These are phyloP conservation scores for Epicauta chinensis DNA, from an alignment of 1,140 invertebrate species.

Conservation along the genomic window DNA sequence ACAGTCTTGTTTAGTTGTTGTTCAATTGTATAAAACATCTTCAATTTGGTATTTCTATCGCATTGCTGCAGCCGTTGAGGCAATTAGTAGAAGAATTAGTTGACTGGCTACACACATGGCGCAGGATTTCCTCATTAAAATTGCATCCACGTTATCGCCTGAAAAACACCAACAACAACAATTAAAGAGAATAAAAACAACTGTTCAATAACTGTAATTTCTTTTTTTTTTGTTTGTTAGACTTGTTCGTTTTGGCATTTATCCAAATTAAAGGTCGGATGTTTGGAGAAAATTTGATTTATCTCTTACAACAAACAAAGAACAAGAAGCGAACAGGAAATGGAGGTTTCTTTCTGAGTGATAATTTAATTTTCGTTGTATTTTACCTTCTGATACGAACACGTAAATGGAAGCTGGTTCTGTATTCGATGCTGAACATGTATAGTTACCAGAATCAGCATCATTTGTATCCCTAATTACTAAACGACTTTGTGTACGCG, in stretches of 20 bases:
- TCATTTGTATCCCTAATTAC: conserved; percentile 77
- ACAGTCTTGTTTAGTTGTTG: too few relatives aligned
- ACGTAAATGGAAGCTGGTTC: conserved; percentile 83
- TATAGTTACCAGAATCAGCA: conserved; percentile 85
- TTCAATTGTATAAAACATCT: too few relatives aligned
- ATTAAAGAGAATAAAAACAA: conserved; percentile 1
- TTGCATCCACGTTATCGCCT: conserved; percentile 42
- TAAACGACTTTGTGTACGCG: conserved; percentile 72
- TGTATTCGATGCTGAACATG: conserved; percentile 82
- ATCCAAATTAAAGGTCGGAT: too few relatives aligned
- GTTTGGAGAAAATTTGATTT: too few relatives aligned
- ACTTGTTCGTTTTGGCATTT: too few relatives aligned
- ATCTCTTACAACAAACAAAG: too few relatives aligned
- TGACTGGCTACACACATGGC: conserved; percentile 39
- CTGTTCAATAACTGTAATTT: too few relatives aligned
- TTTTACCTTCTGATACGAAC: conserved; percentile 81
- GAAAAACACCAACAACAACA: conserved; percentile 10
- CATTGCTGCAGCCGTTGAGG: conserved; percentile 27
- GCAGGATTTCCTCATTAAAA: conserved; percentile 40
- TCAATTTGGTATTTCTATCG: conserved; percentile 24
- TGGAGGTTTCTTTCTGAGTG: too few relatives aligned
- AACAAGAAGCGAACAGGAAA: too few relatives aligned
- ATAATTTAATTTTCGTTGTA: too few relatives aligned
- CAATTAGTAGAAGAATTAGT: conserved; percentile 34
- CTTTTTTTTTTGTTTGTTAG: too few relatives aligned